Evolutionary conservation across 1,140 invertebrate species (phyloP).

Genomic region (Drosophila varians): DNA sequence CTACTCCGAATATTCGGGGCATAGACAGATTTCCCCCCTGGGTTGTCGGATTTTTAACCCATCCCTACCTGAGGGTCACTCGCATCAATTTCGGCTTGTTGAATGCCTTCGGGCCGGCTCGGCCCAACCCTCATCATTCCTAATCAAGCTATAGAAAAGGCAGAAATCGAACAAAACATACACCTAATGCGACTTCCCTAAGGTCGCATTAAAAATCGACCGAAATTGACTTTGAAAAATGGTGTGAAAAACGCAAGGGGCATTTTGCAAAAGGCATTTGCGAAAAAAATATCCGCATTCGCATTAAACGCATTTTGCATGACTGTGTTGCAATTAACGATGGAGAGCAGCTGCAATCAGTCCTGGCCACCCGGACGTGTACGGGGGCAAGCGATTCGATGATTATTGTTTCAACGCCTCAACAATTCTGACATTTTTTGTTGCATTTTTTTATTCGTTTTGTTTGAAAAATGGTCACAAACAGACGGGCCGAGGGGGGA

Average conservation of each 20-base stretch:
- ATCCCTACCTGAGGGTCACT: slow-evolving; percentile 16
- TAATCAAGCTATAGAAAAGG: slow-evolving; percentile 17
- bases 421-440: slow-evolving; percentile 65
- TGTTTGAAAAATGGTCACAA: slow-evolving; percentile 56
- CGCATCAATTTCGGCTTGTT: slow-evolving; percentile 41
- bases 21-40: slow-evolving; percentile 7
- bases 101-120: slow-evolving; percentile 9
- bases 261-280: neutral
- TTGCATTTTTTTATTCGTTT: neutral
- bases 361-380: slow-evolving; percentile 30
- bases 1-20: slow-evolving; percentile 2
- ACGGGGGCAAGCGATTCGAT: slow-evolving; percentile 39
- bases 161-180: slow-evolving; percentile 13
- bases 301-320: slow-evolving; percentile 64
- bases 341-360: slow-evolving; percentile 66
- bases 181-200: slow-evolving; percentile 48
- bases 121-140: slow-evolving; percentile 31
- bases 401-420: slow-evolving; percentile 80
- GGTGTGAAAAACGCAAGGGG: slow-evolving; percentile 55
- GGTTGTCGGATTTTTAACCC: slow-evolving; percentile 3
- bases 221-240: slow-evolving; percentile 71
- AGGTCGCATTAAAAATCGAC: slow-evolving; percentile 59
- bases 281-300: slow-evolving; percentile 20
- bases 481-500: slow-evolving; percentile 21
- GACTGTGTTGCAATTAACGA: slow-evolving; percentile 68